Evolutionary conservation across 2,888 invertebrate genomes (phyloP).

Genomic region (Lasioglossum leucozonium): DNA sequence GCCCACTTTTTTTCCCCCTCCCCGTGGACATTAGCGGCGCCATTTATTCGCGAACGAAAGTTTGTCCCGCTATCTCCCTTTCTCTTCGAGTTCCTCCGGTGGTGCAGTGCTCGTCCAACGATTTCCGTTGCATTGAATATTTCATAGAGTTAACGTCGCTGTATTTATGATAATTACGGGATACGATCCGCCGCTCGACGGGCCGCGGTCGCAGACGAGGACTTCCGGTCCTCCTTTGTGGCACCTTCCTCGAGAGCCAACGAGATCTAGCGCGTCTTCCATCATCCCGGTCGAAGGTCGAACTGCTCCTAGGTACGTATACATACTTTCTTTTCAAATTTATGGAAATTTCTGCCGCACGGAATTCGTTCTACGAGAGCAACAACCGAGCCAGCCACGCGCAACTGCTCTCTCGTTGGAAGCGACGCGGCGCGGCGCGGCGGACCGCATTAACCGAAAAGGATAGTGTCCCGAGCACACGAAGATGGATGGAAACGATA

Average conservation of each 20-base stretch:
- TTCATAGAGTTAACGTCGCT: conserved; percentile 64
- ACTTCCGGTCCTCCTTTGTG: not conserved
- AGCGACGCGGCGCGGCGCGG: not conserved
- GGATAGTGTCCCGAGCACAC: not conserved
- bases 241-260: not conserved
- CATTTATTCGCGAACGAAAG: conserved; percentile 57
- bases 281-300: not conserved
- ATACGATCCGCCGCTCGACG: conserved; percentile 32
- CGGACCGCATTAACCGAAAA: conserved; percentile 29
- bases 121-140: conserved; percentile 58
- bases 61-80: conserved; percentile 20
- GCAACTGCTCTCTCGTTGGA: conserved; percentile 20
- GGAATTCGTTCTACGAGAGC: conserved; percentile 22
- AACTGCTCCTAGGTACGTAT: not conserved
- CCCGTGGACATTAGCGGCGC: conserved; percentile 54
- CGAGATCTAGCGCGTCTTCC: not conserved
- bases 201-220: not conserved
- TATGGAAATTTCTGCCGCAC: conserved; percentile 24
- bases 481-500: conserved; percentile 34
- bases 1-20: conserved; percentile 24
- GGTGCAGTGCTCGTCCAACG: conserved; percentile 20
- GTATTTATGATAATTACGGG: conserved; percentile 65
- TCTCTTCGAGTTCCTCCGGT: not conserved
- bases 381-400: conserved; percentile 16
- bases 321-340: conserved; percentile 40